phyloP scores from a whole-genome alignment of 1,140 invertebrate species.

The Rhagoletis pomonella region DNA sequence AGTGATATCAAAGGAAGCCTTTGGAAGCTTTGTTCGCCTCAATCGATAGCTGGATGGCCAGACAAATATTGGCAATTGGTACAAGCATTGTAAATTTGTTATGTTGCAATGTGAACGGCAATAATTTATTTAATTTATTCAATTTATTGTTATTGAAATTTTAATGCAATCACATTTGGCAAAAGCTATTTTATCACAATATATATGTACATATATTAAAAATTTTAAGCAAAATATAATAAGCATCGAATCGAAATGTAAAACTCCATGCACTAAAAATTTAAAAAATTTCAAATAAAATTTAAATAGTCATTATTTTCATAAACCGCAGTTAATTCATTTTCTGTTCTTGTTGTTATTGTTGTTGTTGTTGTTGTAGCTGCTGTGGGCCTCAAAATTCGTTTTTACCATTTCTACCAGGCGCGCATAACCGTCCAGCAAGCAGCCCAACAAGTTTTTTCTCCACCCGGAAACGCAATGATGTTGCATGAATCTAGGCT shows the following conservation, averaged over 20 bases:
- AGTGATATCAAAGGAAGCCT: conserved; percentile 72
- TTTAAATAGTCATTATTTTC: no score
- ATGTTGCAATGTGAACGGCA: not conserved
- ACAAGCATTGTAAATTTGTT: not conserved
- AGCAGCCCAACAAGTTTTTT: no score
- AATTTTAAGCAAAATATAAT: not conserved
- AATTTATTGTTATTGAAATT: conserved; percentile 52
- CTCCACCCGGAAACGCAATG: not conserved
- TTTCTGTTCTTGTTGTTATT: no score
- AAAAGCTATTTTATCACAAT: not conserved
- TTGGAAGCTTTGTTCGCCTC: conserved; percentile 69
- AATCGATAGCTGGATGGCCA: conserved; percentile 71
- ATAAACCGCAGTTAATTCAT: no score
- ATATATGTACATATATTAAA: no score
- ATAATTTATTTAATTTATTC: conserved; percentile 39
- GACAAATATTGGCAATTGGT: conserved; percentile 65
- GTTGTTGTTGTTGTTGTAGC: not conserved
- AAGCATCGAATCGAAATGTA: not conserved
- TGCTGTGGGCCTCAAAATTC: no score
- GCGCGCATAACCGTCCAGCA: no score
- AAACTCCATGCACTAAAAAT: not conserved
- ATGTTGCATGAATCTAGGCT: not conserved
- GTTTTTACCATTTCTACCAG: no score
- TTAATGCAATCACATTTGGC: not conserved
- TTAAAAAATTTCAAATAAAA: not conserved